Base-by-base conservation (phyloP, 1,140 invertebrate species). In the Hyles vespertilio region DNA sequence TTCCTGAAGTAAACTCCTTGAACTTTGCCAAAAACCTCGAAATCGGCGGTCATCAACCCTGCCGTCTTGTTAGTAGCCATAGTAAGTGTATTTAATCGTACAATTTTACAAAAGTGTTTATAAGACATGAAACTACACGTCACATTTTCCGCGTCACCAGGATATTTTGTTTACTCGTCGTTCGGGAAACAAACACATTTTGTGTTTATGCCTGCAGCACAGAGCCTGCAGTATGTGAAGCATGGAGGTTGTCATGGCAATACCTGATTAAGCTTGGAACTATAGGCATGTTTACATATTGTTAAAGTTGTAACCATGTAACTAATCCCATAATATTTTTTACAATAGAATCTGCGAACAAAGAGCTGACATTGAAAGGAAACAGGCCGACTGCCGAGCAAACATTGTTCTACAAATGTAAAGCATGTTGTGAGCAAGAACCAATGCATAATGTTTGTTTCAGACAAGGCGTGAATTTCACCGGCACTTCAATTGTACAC, bases 1-100 rank as follows among this genome's bases (percentile, higher is more conserved):
- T 94, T 91, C 11, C 91, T 81, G 62, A 92, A 89, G 54, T 73
- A 90, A 3, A 92, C 91, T 64, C 91, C 91, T 83, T 92, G 92
- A 2, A 92, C 92, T 69, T 85, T 90, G 9, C 91, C 91, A 58
- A 90, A 92, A 3, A 92, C 87, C 70, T 92, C 91, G 60, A 91
- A 92, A 62, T 91, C 87, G 1, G 77, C 59, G 5, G 77, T 81
- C 11, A 55, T 56, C 45, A 82, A 63, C 36, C 56, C 67, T 3
- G 66, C 12, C 61, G 71, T 77, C 51, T 71, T 77, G 55, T 67
- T 72, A 1, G 59, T 57, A 51, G 71, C 72, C 80, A 81, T 79
- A 49, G 40, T 48, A 51, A 44, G 8, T 5, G 36, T 59, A 40
- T 40, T 48, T 32, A 33, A 32, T 55, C 53, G 48, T 59, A 47